A percentile compares a stretch with the other conserved stretches of the same genome.
Conservation (phyloP, 1,140 invertebrate species). For the Ephestia elutella region DNA sequence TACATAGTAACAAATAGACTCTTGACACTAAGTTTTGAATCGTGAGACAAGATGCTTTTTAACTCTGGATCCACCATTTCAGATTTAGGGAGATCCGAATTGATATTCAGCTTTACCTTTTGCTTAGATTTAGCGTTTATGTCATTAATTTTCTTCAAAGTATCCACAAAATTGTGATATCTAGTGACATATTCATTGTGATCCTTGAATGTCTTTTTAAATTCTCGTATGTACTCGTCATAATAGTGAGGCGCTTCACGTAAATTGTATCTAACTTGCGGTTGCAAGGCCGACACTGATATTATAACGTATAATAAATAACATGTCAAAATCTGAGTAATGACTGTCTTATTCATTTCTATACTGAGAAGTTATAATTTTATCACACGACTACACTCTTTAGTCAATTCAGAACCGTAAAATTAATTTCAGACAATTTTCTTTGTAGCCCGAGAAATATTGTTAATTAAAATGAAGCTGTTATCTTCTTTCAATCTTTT, state of each 20-base stretch:
- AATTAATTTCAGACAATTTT: neutral
- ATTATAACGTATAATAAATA: neutral
- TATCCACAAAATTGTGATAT: conserved; percentile 17
- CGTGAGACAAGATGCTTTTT: neutral
- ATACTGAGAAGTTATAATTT: neutral
- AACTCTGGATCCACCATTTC: neutral
- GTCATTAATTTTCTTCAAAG: conserved; percentile 17
- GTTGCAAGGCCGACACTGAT: neutral
- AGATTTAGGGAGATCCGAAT: conserved; percentile 14
- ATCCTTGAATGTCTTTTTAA: conserved; percentile 14
- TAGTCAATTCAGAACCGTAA: neutral
- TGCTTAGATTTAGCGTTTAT: conserved; percentile 12
- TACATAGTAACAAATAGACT: neutral
- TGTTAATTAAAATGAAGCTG: neutral
- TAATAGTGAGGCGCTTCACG: conserved; percentile 15
- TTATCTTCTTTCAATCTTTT: neutral
- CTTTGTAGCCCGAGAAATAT: conserved; percentile 2
- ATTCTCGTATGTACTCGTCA: conserved; percentile 13
- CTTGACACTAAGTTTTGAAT: neutral
- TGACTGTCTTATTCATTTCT: neutral
- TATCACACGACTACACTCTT: neutral
- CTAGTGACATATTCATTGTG: conserved; percentile 15
- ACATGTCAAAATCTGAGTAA: neutral
- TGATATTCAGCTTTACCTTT: conserved; percentile 19
- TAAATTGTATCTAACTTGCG: conserved; percentile 10